These are phyloP conservation scores for mouse (Mus musculus) DNA, from an alignment of 2,113 vertebrate genomes.

Conservation along the genomic window DNA sequence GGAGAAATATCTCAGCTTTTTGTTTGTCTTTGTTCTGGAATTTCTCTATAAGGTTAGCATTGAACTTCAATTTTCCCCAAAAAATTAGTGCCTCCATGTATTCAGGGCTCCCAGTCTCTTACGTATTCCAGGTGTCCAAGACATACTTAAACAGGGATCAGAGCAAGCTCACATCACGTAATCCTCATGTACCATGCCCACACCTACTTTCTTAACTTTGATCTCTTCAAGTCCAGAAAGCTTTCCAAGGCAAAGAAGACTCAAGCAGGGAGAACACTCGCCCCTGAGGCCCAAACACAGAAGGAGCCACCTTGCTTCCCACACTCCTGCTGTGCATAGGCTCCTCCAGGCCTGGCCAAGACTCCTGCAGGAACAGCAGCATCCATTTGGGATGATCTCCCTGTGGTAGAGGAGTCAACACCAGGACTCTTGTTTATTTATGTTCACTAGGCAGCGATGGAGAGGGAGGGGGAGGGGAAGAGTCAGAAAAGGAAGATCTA, in stretches of 20 bases:
- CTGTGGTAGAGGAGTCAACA: background rate
- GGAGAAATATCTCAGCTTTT: background rate
- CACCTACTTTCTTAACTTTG: slow-evolving; percentile 65
- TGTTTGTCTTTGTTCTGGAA: background rate
- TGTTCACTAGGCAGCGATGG: background rate
- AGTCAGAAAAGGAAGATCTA: background rate
- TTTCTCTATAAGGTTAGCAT: background rate
- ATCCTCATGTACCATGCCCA: background rate
- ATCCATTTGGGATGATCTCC: slow-evolving; percentile 15
- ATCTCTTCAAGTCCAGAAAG: slow-evolving; percentile 42
- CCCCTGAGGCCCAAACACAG: background rate
- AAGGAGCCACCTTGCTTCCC: background rate
- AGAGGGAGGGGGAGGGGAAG: background rate
- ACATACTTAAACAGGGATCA: background rate
- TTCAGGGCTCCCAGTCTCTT: slow-evolving; percentile 1
- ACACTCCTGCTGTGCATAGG: background rate
- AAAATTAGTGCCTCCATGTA: background rate
- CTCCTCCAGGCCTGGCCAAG: slow-evolving; percentile 5
- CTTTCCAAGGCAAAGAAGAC: slow-evolving; percentile 48
- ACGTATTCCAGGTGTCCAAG: slow-evolving; percentile 59
- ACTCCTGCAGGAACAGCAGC: background rate
- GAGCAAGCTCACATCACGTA: background rate
- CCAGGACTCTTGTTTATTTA: slow-evolving; percentile 42
- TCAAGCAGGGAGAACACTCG: slow-evolving; percentile 12
- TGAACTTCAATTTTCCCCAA: background rate